A percentile compares a stretch with the other conserved stretches of the same genome.
Conservation (phyloP, 2,113 vertebrate genomes). For the Neogobius melanostomus region DNA sequence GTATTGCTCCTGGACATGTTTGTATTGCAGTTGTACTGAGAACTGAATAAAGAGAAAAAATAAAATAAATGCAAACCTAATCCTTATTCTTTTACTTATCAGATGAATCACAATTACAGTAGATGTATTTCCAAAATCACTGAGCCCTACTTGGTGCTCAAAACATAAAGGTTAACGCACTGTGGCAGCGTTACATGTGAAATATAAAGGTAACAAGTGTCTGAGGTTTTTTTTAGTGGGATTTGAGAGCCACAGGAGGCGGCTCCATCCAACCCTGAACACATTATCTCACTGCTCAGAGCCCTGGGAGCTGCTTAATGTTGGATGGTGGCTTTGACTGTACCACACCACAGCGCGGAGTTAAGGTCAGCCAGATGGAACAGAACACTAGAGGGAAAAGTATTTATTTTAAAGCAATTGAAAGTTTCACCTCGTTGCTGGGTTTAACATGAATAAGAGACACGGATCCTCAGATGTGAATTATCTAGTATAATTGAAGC, state of each 20-base stretch:
- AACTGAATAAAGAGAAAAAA: too few species aligned
- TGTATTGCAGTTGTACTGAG: too few species aligned
- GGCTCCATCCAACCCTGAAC: slow-evolving; percentile 4
- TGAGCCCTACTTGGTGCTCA: slow-evolving; percentile 61
- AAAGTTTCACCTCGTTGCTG: neutral
- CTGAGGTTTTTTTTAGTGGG: neutral
- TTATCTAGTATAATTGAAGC: too few species aligned
- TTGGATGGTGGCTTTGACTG: neutral
- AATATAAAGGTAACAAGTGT: neutral
- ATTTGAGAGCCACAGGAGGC: neutral
- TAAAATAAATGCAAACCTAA: too few species aligned
- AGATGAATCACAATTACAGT: too few species aligned
- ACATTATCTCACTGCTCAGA: neutral
- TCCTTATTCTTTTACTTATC: too few species aligned
- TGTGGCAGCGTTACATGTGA: neutral
- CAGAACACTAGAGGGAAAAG: neutral
- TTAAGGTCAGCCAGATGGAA: neutral
- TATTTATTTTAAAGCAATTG: neutral
- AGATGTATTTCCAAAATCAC: neutral
- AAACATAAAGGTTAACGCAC: slow-evolving; percentile 12
- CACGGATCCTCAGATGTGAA: too few species aligned
- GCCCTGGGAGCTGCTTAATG: neutral
- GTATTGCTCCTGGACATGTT: too few species aligned
- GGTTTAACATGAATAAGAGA: neutral
- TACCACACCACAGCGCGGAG: neutral